These are phyloP conservation scores for Porites lobata DNA, from an alignment of 92 coral and sea anemone genomes.

Conservation along the genomic window DNA sequence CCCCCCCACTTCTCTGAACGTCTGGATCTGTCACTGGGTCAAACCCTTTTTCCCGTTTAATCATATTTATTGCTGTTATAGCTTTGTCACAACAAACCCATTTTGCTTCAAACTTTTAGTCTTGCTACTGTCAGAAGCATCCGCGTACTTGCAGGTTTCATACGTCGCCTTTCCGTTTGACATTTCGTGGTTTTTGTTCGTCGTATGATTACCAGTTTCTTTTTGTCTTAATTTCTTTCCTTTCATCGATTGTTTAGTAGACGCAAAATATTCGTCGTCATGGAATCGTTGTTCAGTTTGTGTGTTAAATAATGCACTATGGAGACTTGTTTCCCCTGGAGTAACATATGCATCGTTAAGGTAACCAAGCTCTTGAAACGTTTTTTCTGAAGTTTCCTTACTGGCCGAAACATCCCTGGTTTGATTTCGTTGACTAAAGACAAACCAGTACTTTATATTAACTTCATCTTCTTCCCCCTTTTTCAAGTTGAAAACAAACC, in stretches of 20 bases:
- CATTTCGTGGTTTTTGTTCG: background rate
- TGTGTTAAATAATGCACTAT: background rate
- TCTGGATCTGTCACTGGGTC: too few relatives aligned
- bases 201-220: background rate
- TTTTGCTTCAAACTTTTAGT: background rate
- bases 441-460: constrained; percentile 12
- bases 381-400: background rate
- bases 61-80: background rate
- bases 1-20: too few relatives aligned
- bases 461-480: constrained; percentile 47
- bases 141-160: background rate
- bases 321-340: background rate
- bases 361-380: constrained; percentile 23
- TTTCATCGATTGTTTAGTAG: background rate
- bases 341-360: constrained; percentile 2
- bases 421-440: constrained; percentile 8
- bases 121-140: background rate
- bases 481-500: constrained; percentile 47
- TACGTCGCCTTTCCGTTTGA: background rate
- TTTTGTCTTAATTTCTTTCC: background rate
- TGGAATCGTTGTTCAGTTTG: background rate
- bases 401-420: constrained; percentile 1
- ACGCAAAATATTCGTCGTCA: background rate
- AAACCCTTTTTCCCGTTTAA: background rate
- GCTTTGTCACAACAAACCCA: constrained; percentile 15